Evolutionary conservation across 2,797 vertebrate genomes (phyloP), one percentile per base, ranked within the genome.

Genomic region (Delichon dasypus): DNA sequence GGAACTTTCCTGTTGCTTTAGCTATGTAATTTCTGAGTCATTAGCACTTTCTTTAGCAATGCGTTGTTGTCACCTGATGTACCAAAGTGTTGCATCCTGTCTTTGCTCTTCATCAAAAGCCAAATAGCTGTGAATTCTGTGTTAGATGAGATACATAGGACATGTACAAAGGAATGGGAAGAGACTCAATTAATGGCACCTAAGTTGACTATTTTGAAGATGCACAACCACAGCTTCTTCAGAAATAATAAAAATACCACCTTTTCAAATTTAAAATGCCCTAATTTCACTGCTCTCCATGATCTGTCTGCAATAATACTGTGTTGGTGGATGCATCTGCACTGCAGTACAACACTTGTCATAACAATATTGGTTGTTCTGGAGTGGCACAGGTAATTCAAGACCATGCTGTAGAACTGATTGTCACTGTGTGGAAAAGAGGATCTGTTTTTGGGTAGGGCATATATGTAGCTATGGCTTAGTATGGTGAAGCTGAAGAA

Each of bases 51-150:
- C 82, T 71, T 91, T 65, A 75, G 36, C 0, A 0, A 29, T 68
- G 50, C 0, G 0, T 92, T 88, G 42, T 60, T 88, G 42, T 60
- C 4, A 0, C 73, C 87, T 85, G 79, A 75, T 25, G 10, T 68
- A 62, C 76, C 30, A 11, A 85, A 90, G 78, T 50, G 16, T 62
- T 75, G 81, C 20, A 23, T 88, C 51, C 40, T 60, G 15, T 55
- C 48, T 92, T 91, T 81, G 65, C 44, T 86, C 26, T 86, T 86
- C 79, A 22, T 91, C 85, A 90, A 76, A 90, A 95, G 47, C 62
- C 58, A 85, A 20, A 64, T 50, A 53, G 66, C 75, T 96, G 88
- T 74, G 72, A 95, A 66, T 74, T 87, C 44, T 51, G 11, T 58
- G 21, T 83, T 55, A 81, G 73, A 68, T 86, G 60, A 75, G 61